These are phyloP conservation scores for Clarias gariepinus DNA, from an alignment of 2,113 vertebrate species.

Conservation along the genomic window DNA sequence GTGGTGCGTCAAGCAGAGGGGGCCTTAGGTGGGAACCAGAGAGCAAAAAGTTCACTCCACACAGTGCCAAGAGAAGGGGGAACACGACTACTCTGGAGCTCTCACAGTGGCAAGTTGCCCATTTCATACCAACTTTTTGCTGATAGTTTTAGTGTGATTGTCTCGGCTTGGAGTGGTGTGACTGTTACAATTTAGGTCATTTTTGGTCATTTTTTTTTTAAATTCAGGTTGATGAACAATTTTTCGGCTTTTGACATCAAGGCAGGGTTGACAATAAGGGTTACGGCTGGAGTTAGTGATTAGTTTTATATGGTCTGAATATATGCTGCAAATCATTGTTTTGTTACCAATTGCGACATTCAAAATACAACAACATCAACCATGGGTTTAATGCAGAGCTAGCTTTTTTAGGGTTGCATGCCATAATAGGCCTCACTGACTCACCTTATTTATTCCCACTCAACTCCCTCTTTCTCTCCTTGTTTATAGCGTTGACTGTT, in stretches of 20 bases:
- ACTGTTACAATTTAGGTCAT: neutral
- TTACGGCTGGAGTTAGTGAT: neutral
- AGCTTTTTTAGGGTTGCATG: neutral
- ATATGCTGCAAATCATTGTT: neutral
- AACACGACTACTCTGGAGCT: constrained; percentile 71
- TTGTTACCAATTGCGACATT: neutral
- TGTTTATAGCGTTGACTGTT: constrained; percentile 47
- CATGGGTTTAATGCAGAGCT: no score
- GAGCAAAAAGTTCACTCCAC: constrained; percentile 75
- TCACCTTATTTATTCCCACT: neutral
- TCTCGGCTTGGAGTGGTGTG: neutral
- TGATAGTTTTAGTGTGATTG: constrained; percentile 13
- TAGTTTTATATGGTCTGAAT: neutral
- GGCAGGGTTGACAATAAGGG: neutral
- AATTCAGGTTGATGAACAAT: neutral
- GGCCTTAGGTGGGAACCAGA: constrained; percentile 80
- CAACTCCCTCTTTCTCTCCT: neutral
- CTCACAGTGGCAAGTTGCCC: constrained; percentile 79
- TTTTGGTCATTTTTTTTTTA: neutral
- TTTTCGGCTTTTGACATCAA: neutral
- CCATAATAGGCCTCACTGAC: neutral
- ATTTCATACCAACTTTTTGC: constrained; percentile 57
- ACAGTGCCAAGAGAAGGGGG: constrained; percentile 72
- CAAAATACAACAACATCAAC: neutral
- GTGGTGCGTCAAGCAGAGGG: constrained; percentile 77